These are phyloP conservation scores for Atta texana DNA, from an alignment of 1,140 invertebrate species.

Conservation along the genomic window DNA sequence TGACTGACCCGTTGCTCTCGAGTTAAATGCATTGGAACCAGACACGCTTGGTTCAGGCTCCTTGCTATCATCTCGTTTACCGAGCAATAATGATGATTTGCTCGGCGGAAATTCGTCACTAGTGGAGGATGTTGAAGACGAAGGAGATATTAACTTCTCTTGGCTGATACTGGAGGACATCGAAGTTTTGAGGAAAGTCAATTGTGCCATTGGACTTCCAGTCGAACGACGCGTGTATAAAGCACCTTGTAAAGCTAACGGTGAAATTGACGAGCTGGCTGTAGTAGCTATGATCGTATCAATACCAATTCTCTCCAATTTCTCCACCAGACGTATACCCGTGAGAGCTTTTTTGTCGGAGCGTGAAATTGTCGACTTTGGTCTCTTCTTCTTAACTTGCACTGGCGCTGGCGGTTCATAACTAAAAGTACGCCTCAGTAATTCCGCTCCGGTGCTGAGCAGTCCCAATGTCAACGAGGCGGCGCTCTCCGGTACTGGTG, in stretches of 20 bases:
- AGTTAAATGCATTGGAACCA: conserved; percentile 83
- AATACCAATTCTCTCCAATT: conserved; percentile 90
- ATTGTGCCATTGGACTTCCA: conserved; percentile 91
- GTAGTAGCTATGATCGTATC: conserved; percentile 88
- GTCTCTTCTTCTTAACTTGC: conserved; percentile 83
- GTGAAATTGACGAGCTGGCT: conserved; percentile 84
- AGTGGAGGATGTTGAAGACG: conserved; percentile 78
- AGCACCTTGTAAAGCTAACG: conserved; percentile 87
- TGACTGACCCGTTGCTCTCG: conserved; percentile 67
- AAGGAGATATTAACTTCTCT: conserved; percentile 80
- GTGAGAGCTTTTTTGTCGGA: conserved; percentile 86
- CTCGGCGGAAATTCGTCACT: conserved; percentile 83
- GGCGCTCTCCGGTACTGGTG: conserved; percentile 83
- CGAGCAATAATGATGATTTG: conserved; percentile 85
- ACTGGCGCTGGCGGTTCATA: conserved; percentile 81
- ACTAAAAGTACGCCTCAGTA: conserved; percentile 90
- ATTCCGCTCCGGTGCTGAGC: conserved; percentile 91
- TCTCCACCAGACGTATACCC: conserved; percentile 88
- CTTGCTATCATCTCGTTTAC: conserved; percentile 30
- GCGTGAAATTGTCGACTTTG: conserved; percentile 84
- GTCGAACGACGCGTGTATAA: conserved; percentile 87
- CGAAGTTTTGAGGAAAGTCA: conserved; percentile 89
- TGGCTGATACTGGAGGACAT: conserved; percentile 82
- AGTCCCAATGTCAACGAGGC: conserved; percentile 89
- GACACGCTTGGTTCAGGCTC: conserved; percentile 4